A percentile compares a stretch with the other conserved stretches of the same genome.
Conservation (phyloP, 2,797 vertebrate species). For the Gallinago nigripennis region DNA sequence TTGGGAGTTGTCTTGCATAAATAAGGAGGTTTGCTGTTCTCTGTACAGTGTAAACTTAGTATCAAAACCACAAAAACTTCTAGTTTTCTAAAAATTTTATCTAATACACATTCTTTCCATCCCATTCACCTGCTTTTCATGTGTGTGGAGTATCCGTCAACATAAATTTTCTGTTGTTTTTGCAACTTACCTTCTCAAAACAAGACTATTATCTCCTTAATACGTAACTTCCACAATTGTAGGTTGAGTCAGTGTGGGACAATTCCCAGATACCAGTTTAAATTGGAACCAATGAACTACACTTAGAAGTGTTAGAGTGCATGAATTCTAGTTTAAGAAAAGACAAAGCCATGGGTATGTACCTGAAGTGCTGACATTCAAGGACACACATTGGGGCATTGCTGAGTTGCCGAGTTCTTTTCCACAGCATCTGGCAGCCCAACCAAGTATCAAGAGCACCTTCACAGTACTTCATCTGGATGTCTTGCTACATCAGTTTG, state of each 20-base stretch:
- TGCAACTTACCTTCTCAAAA: background rate
- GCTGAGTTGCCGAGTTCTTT: background rate
- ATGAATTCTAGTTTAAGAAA: background rate
- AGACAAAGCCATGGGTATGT: background rate
- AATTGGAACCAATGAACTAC: background rate
- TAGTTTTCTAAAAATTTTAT: background rate
- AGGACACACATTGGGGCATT: background rate
- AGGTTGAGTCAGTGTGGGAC: background rate
- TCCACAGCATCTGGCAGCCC: background rate
- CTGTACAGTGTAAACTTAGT: background rate
- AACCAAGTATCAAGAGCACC: background rate
- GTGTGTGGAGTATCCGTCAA: background rate
- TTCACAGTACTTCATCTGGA: background rate
- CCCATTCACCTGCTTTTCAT: background rate
- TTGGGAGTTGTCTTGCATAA: background rate
- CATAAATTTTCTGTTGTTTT: background rate
- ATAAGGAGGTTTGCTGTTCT: background rate
- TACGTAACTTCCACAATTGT: background rate
- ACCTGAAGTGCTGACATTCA: background rate
- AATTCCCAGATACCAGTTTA: background rate
- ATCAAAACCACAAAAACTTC: background rate
- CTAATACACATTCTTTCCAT: background rate
- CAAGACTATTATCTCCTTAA: background rate
- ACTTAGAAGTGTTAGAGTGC: background rate
- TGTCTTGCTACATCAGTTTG: slow-evolving; percentile 8